Evolutionary conservation across 2,888 invertebrate genomes (phyloP).

Genomic region (Chorisops tibialis): DNA sequence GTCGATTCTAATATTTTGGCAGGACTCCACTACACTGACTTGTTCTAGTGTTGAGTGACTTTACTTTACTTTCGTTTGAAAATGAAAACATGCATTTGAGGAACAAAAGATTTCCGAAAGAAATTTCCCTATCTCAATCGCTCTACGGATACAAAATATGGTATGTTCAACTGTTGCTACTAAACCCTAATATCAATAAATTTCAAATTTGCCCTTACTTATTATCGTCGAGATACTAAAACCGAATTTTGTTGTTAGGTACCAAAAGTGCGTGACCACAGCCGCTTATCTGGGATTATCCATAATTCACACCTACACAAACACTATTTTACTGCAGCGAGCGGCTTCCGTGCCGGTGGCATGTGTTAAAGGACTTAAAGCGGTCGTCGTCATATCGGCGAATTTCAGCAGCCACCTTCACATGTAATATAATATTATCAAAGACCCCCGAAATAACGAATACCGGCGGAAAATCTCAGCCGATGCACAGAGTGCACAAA

Average conservation of each 20-base stretch:
- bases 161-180: no score
- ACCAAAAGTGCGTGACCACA: slow-evolving; percentile 19
- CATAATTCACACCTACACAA: slow-evolving; percentile 16
- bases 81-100: no score
- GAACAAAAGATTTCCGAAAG: no score
- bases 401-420: not conserved
- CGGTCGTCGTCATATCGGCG: not conserved
- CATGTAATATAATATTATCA: not conserved
- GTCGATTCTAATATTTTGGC: no score
- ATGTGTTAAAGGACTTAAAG: slow-evolving; percentile 15
- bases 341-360: not conserved
- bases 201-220: no score
- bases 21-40: no score
- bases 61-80: no score
- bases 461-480: slow-evolving; percentile 9
- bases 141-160: no score
- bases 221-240: not conserved
- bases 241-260: not conserved
- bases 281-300: slow-evolving; percentile 15
- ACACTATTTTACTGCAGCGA: slow-evolving; percentile 5
- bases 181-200: no score
- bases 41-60: no score
- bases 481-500: slow-evolving; percentile 1
- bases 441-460: not conserved
- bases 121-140: no score